Conservation (phyloP, 2,888 invertebrate species). For the Galeopsomyia nigrocyanea region DNA sequence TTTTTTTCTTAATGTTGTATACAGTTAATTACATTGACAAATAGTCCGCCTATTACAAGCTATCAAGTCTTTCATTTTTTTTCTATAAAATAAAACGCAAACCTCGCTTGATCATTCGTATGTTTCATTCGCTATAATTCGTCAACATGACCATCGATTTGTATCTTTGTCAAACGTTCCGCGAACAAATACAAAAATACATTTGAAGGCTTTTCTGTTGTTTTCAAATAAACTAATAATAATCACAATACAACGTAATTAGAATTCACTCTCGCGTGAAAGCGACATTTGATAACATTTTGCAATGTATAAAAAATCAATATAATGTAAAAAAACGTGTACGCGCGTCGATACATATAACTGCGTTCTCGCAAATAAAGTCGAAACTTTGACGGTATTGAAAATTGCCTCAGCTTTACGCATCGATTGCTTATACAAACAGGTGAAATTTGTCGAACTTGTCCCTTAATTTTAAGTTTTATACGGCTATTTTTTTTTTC, state of each 20-base stretch:
- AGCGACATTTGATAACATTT: not conserved
- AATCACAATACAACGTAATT: conserved; percentile 1
- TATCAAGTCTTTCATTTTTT: conserved; percentile 46
- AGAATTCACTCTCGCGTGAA: conserved; percentile 1
- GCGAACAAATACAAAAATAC: conserved; percentile 45
- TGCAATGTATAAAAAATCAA: conserved; percentile 18
- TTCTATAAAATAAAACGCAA: conserved; percentile 43
- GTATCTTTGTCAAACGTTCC: conserved; percentile 14
- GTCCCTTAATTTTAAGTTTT: not conserved
- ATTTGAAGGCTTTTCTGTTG: conserved; percentile 30
- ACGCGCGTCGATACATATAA: no score
- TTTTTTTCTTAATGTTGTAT: conserved; percentile 26
- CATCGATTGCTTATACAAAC: conserved; percentile 35
- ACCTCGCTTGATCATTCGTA: conserved; percentile 22
- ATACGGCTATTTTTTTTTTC: not conserved
- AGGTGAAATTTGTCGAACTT: conserved; percentile 39
- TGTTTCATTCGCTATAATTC: conserved; percentile 14
- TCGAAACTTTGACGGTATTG: no score
- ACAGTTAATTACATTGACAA: conserved; percentile 42
- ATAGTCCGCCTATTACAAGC: conserved; percentile 42
- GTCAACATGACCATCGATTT: conserved; percentile 3
- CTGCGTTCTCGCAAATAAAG: no score
- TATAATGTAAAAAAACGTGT: not conserved
- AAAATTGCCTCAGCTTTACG: conserved; percentile 26
- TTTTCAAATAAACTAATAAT: conserved; percentile 16